Conservation (phyloP, 1,140 invertebrate species). For the Megathymus violae region DNA sequence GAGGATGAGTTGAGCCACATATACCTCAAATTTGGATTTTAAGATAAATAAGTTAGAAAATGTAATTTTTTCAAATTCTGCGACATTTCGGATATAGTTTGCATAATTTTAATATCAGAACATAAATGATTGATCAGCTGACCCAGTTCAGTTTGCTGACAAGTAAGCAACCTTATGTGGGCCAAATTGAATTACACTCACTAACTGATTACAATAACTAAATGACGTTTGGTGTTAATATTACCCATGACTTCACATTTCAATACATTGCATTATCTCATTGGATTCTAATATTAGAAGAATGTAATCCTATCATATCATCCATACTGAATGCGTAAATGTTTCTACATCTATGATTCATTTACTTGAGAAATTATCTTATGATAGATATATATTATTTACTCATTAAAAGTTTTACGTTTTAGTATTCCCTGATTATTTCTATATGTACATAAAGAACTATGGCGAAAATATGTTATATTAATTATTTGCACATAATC, state of each 20-base stretch:
- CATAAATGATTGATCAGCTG: conserved; percentile 71
- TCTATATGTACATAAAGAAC: no score
- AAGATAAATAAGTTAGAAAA: no score
- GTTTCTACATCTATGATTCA: conserved; percentile 9
- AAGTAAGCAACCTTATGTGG: conserved; percentile 68
- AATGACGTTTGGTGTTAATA: conserved; percentile 26
- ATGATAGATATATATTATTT: conserved; percentile 12
- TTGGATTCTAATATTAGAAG: conserved; percentile 22
- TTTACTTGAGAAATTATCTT: conserved; percentile 6
- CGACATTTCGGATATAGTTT: conserved; percentile 46
- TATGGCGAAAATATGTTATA: no score
- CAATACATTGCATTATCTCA: conserved; percentile 28
- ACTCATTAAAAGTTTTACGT: conserved; percentile 28
- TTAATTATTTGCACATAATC: no score
- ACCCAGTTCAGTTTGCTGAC: conserved; percentile 63
- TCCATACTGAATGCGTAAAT: conserved; percentile 3
- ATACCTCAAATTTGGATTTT: no score
- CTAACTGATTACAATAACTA: conserved; percentile 36
- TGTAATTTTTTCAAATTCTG: no score
- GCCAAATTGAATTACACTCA: conserved; percentile 56
- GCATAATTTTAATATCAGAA: conserved; percentile 66
- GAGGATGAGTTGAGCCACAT: no score
- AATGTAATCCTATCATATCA: conserved; percentile 12
- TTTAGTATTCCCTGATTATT: conserved; percentile 22
- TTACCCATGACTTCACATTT: conserved; percentile 29